Evolutionary conservation across 2,113 vertebrate species (phyloP).

Genomic region (Dipodomys stephensi): DNA sequence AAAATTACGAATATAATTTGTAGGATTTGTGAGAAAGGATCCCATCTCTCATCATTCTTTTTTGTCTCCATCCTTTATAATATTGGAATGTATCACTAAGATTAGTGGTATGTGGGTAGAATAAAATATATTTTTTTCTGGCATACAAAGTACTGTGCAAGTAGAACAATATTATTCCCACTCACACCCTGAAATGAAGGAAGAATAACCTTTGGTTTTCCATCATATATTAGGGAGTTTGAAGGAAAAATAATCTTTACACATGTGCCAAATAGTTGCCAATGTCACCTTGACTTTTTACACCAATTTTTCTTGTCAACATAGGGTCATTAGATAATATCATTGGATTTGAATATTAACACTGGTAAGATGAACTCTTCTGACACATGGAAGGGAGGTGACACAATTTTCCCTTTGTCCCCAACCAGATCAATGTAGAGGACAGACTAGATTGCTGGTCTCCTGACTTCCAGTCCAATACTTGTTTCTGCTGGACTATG

Average conservation of each 20-base stretch:
- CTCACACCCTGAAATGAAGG: neutral
- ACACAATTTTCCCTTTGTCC: neutral
- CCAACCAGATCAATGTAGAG: neutral
- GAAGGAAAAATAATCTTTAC: constrained; percentile 5
- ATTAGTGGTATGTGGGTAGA: constrained; percentile 17
- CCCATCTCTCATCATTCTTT: neutral
- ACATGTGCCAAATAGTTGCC: neutral
- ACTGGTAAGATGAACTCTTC: neutral
- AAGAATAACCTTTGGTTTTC: constrained; percentile 39
- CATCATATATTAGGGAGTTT: neutral
- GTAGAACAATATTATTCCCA: neutral
- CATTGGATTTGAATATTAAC: constrained; percentile 35
- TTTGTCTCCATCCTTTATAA: constrained; percentile 21
- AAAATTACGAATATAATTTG: neutral
- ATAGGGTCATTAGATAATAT: neutral
- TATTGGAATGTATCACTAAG: constrained; percentile 45
- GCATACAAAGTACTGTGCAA: constrained; percentile 24
- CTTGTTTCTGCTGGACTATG: neutral
- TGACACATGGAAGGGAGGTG: neutral
- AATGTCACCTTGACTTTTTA: constrained; percentile 16
- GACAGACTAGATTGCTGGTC: neutral
- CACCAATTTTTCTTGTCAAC: neutral
- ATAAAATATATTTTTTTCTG: constrained; percentile 30
- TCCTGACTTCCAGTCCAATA: neutral
- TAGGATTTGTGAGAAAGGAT: neutral